Evolutionary conservation across 2,888 invertebrate genomes (phyloP), one percentile per base, ranked within the genome.

Genomic region (Idaea biselata): DNA sequence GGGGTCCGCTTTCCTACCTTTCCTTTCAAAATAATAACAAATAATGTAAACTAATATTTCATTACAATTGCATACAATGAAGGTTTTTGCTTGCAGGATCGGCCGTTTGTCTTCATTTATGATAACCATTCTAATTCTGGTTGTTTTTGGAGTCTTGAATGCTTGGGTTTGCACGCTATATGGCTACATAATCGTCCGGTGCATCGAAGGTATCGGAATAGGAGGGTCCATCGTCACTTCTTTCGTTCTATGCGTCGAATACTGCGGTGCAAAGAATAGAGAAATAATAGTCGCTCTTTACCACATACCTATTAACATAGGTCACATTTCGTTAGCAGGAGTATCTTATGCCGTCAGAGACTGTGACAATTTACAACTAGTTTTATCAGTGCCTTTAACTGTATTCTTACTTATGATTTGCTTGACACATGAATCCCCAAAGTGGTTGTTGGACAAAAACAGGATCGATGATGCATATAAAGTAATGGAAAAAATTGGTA

Each of bases 401-500:
- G 32, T 86, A 0, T 80, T 80, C 54, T 77, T 80, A 2, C 18
- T 62, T 0, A 32, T 78, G 6, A 73, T 77, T 61, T 87, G 77
- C 70, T 18, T 86, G 18, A 8, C 80, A 1, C 71, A 80, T 65
- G 90, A 89, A 62, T 89, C 89, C 0, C 90, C 89, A 0, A 89
- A 88, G 64, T 90, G 90, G 90, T 70, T 89, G 66, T 69, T 89
- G 77, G 86, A 87, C 65, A 82, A 70, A 16, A 79, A 76, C 32
- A 67, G 76, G 0, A 67, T 82, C 32, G 80, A 83, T 4, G 68
- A 77, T 63, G 81, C 87, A 5, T 73, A 77, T 0, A 17, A 1
- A 1, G 82, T 85, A 1, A 82, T 90, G 83, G 77, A 83, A 33
- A 86, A 75, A 58, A 73, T 88, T 63, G 77, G 75, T 18, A 73